Evolutionary conservation across 2,888 invertebrate species (phyloP).

Genomic region (Tetragonisca angustula): DNA sequence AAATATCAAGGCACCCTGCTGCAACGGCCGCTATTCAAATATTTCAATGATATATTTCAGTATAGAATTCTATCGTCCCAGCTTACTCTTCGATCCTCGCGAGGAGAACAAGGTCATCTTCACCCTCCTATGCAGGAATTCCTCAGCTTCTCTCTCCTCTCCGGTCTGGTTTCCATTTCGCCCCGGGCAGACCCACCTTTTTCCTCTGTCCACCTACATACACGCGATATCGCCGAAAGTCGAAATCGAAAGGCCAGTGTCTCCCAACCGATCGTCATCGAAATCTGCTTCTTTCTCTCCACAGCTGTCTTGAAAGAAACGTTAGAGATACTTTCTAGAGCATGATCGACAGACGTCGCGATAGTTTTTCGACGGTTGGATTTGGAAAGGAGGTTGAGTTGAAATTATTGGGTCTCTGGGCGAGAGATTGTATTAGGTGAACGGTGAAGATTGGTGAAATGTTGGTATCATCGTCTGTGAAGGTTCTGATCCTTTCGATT

Average conservation of each 20-base stretch:
- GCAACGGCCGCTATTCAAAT: too few species aligned
- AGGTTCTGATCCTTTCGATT: neutral
- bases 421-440: neutral
- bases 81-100: neutral
- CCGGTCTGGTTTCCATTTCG: slow-evolving; percentile 62
- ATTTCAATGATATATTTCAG: too few species aligned
- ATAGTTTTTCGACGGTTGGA: neutral
- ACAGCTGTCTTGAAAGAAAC: neutral
- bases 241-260: slow-evolving; percentile 47
- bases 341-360: neutral
- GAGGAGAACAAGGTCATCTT: slow-evolving; percentile 24
- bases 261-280: slow-evolving; percentile 21
- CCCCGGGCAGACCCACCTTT: slow-evolving; percentile 57
- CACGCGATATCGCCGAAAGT: slow-evolving; percentile 65
- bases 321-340: neutral
- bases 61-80: too few species aligned
- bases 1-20: too few species aligned
- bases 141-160: slow-evolving; percentile 64
- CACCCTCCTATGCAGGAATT: slow-evolving; percentile 27
- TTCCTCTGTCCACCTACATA: slow-evolving; percentile 61
- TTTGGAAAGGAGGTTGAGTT: neutral
- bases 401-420: neutral
- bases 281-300: neutral
- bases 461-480: neutral
- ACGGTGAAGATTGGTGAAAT: neutral